Conservation (phyloP, 2,888 invertebrate genomes). For the Athalia circularis region DNA sequence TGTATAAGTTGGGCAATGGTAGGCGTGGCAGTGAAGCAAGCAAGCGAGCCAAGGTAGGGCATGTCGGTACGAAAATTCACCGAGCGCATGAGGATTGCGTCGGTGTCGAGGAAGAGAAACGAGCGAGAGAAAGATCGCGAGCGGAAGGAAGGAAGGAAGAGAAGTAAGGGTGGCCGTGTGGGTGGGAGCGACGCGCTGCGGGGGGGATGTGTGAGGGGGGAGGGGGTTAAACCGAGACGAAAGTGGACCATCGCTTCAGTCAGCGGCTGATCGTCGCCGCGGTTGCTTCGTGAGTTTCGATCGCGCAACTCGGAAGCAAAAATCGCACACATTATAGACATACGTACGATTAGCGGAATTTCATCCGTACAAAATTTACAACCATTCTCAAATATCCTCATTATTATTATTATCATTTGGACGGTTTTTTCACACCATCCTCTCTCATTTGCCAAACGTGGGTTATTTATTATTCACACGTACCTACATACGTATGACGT, state of each 20-base stretch:
- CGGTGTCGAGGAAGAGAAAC: constrained; percentile 14
- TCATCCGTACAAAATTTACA: not conserved
- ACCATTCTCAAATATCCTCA: not conserved
- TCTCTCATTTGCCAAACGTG: too few species aligned
- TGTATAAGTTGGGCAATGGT: not conserved
- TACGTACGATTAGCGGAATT: not conserved
- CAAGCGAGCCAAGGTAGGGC: not conserved
- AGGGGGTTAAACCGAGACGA: constrained; percentile 37
- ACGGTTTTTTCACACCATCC: not conserved
- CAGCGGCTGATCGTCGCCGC: constrained; percentile 45
- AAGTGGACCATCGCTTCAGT: constrained; percentile 40
- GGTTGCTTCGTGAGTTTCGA: constrained; percentile 26
- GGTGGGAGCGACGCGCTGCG: not conserved
- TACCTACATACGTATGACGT: too few species aligned
- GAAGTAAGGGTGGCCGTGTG: not conserved
- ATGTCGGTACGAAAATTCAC: constrained; percentile 22
- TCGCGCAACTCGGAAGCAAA: not conserved
- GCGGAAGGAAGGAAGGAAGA: not conserved
- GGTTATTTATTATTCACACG: too few species aligned
- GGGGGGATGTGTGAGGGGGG: not conserved
- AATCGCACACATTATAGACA: not conserved
- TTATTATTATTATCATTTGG: not conserved
- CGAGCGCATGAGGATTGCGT: constrained; percentile 13
- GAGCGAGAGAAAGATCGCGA: not conserved
- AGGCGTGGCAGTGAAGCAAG: constrained; percentile 26